Conservation (phyloP, 2,113 vertebrate genomes). For the Ursus arctos region DNA sequence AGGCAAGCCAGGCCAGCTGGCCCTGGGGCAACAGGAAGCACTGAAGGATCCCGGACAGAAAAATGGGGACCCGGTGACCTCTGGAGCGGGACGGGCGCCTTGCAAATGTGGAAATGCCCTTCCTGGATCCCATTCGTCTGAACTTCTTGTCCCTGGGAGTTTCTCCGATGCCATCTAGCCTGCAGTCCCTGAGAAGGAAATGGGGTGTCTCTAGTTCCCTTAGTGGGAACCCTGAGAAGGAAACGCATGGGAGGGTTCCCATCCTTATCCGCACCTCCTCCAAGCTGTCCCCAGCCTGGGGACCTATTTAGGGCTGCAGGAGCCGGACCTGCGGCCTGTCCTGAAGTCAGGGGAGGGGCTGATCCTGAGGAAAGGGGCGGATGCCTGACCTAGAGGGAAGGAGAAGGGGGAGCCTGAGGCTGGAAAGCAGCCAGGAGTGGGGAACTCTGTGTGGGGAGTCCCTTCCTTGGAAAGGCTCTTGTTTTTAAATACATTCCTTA, state of each 20-base stretch:
- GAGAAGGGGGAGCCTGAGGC: background rate
- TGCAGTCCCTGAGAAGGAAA: background rate
- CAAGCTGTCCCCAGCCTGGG: background rate
- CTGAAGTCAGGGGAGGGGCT: background rate
- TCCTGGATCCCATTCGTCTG: background rate
- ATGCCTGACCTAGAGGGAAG: background rate
- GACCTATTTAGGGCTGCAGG: background rate
- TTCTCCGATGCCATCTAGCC: background rate
- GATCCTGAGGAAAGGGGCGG: background rate
- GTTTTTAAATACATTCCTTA: background rate
- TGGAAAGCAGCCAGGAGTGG: no score
- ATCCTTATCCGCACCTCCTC: background rate
- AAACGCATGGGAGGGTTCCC: background rate
- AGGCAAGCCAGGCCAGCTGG: no score
- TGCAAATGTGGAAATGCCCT: background rate
- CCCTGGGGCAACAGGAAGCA: background rate
- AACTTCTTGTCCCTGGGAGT: background rate
- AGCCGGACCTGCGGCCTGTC: background rate
- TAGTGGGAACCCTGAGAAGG: background rate
- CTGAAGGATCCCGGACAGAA: background rate
- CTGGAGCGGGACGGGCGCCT: background rate
- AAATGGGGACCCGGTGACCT: background rate
- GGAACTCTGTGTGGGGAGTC: background rate
- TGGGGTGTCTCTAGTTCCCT: slow-evolving; percentile 14
- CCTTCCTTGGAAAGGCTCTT: background rate